Conservation (phyloP, 2,888 invertebrate species). For the Diarsia mendica region DNA sequence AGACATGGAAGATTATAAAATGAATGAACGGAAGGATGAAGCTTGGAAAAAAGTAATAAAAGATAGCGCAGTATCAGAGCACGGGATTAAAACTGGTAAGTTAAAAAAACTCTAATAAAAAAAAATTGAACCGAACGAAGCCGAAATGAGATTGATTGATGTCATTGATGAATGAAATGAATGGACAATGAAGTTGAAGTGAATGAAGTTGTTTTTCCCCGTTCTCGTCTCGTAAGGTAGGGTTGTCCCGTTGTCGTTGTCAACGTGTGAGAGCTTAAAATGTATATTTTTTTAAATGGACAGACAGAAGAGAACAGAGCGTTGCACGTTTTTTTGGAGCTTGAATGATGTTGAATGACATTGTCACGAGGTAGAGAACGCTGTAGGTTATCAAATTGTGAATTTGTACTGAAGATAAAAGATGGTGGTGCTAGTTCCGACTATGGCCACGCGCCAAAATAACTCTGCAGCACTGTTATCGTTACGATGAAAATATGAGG, state of each 20-base stretch:
- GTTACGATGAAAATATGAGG: neutral
- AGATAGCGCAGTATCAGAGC: constrained; percentile 43
- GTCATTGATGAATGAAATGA: too few species aligned
- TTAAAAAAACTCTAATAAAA: neutral
- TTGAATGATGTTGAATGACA: neutral
- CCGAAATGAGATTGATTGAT: neutral
- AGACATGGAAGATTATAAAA: constrained; percentile 40
- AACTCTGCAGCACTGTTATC: neutral
- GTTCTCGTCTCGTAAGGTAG: neutral
- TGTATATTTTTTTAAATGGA: too few species aligned
- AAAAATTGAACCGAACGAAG: neutral
- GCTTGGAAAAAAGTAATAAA: constrained; percentile 47
- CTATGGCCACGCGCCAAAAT: neutral
- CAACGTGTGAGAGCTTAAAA: too few species aligned
- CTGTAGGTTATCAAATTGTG: neutral
- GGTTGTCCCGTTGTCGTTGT: too few species aligned
- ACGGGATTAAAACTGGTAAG: constrained; percentile 48
- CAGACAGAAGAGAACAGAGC: neutral
- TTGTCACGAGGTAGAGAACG: neutral
- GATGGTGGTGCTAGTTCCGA: neutral
- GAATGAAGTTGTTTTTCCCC: neutral
- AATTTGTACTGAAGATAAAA: neutral
- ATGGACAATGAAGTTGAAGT: neutral
- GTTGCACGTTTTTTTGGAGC: neutral
- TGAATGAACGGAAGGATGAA: constrained; percentile 39